These are phyloP conservation scores for Myopa testacea DNA, from an alignment of 2,888 invertebrate genomes.

Conservation along the genomic window DNA sequence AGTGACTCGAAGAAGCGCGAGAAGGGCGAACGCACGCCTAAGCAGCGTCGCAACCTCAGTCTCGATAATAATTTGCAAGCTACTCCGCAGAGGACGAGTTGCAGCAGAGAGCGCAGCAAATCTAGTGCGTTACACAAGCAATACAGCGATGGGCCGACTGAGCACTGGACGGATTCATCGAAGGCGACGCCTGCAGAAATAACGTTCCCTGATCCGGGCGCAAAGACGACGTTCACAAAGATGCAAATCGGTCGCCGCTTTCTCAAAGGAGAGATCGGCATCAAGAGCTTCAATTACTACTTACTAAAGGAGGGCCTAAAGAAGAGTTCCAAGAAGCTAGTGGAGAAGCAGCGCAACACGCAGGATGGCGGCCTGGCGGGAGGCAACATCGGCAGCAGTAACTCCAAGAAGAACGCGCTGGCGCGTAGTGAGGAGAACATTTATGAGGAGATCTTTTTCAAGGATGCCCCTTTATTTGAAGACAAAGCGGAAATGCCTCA, in stretches of 20 bases:
- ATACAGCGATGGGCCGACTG: conserved; percentile 51
- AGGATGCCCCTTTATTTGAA: conserved; percentile 55
- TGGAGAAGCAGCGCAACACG: conserved; percentile 57
- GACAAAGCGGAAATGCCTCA: conserved; percentile 20
- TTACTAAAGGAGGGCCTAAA: conserved; percentile 67
- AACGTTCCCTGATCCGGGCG: conserved; percentile 50
- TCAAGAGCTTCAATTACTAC: conserved; percentile 69
- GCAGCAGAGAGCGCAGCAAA: conserved; percentile 14
- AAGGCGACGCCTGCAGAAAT: conserved; percentile 29
- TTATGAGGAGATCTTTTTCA: conserved; percentile 68
- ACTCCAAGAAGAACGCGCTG: conserved; percentile 48
- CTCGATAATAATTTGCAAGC: conserved; percentile 58
- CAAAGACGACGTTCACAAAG: conserved; percentile 53
- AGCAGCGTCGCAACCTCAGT: conserved; percentile 64
- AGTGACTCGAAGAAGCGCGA: conserved; percentile 49
- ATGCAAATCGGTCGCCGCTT: conserved; percentile 67
- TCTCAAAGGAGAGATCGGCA: conserved; percentile 67
- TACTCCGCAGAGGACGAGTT: neutral
- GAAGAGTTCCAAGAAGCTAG: conserved; percentile 65
- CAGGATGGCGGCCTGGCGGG: conserved; percentile 2
- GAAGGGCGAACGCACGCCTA: conserved; percentile 59
- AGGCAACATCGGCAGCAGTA: neutral
- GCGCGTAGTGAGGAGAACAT: conserved; percentile 67
- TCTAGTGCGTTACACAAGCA: conserved; percentile 49
- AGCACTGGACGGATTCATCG: conserved; percentile 39